Evolutionary conservation across 1,140 invertebrate genomes (phyloP), one percentile per base, ranked within the genome.

Genomic region (Carposina sasakii): DNA sequence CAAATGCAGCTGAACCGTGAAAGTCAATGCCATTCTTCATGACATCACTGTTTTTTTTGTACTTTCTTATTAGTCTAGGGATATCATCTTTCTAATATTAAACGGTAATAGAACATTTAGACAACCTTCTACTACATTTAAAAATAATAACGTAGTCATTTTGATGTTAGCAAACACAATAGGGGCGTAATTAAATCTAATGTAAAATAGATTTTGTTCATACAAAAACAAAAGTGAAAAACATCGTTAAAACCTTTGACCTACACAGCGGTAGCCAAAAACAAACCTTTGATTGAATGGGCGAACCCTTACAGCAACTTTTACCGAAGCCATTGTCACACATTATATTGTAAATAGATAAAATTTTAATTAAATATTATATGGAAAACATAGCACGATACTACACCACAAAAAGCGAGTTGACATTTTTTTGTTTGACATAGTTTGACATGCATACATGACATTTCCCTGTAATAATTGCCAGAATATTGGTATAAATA

Each of bases 261-360:
- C n/a, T n/a, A n/a, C n/a, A n/a, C n/a, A n/a, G n/a, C n/a, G n/a
- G n/a, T n/a, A n/a, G n/a, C n/a, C n/a, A 50, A 42, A 10, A 22
- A 67, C 72, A 76, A 77, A 93, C 92, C 92, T 92, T 87, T 92
- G 90, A 86, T 93, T 93, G 86, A 93, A 93, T 76, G 92, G 92
- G 67, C 92, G 89, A 69, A 93, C 91, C 75, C 92, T 88, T 55
- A 93, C 92, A 62, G 92, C 92, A 66, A 93, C 92, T 88, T 93
- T 93, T 68, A 93, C 91, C 57, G 92, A 93, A 71, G 91, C 91
- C 92, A 93, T 93, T 78, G 63, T 84, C 67, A 77, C 73, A 77
- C 81, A 84, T 84, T 84, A 84, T 81, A 81, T 73, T 71, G 58
- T 73, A 54, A 71, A 63, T 72, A 68, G 55, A 58, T 57, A 48